Conservation (phyloP, 2,888 invertebrate species). For the Noctua comes region DNA sequence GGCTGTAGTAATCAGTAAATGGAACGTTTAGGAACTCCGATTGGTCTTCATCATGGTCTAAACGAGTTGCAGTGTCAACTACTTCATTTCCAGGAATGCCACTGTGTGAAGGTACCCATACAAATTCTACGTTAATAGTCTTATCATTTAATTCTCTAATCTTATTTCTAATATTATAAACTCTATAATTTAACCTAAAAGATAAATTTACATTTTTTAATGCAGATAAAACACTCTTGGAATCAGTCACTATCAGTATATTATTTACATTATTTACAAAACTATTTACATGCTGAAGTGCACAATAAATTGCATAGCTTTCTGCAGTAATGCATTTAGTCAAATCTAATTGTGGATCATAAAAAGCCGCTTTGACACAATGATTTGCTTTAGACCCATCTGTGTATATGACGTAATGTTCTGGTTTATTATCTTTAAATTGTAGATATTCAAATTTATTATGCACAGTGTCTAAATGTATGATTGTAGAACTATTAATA, state of each 20-base stretch:
- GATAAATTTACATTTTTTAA: too few relatives aligned
- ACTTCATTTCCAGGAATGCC: conserved; percentile 6
- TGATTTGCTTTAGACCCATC: not conserved
- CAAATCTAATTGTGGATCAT: not conserved
- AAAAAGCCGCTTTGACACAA: not conserved
- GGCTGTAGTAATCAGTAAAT: conserved; percentile 3
- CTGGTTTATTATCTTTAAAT: not conserved
- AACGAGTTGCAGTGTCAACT: not conserved
- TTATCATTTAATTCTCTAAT: too few relatives aligned
- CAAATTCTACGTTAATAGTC: too few relatives aligned
- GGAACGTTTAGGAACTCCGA: not conserved
- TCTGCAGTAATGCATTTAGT: conserved; percentile 5
- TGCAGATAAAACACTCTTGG: too few relatives aligned
- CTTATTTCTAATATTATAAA: too few relatives aligned
- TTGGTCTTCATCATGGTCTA: not conserved
- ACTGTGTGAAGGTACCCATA: not conserved
- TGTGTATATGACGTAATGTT: not conserved
- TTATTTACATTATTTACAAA: too few relatives aligned
- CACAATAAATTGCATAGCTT: conserved; percentile 9
- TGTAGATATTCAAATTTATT: not conserved
- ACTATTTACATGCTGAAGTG: conserved; percentile 1
- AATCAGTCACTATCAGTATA: too few relatives aligned
- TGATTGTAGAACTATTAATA: not conserved
- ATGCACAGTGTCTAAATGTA: not conserved
- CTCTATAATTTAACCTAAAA: too few relatives aligned